Base-by-base conservation (phyloP, 2,797 vertebrate genomes). In the Amblyopsis hoosieri region DNA sequence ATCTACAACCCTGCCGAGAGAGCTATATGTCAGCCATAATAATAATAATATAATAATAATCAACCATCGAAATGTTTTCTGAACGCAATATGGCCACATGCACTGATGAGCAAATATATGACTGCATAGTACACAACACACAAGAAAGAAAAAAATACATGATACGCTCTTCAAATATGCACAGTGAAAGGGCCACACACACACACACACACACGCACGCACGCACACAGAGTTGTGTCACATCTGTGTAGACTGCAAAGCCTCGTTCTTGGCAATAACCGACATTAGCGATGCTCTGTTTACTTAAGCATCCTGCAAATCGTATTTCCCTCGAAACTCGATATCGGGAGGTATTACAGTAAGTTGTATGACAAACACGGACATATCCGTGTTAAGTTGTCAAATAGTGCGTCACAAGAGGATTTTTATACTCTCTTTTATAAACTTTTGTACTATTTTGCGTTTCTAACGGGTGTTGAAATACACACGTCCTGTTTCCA, bases 171-270 rank as follows among this genome's bases (percentile, higher is more conserved):
- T 49, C 29, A 50, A 15, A 60, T 13, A 61, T n/a, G 19, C 11
- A 42, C 54, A 68, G 33, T 37, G 33, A 37, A 6, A 37, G 33
- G 33, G 33, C 4, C 31, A 13, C 11, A 15, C 11, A 61, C 8
- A 29, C 45, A 61, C 48, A 45, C 17, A 3, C 9, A 45, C 14
- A 54, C 23, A 49, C 15, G 45, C 46, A 29, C 29, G 11, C 13
- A 57, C 11, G n/a, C 12, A 45, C 46, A 54, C 42, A 58, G 46
- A 12, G 45, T 33, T 33, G 48, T 6, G 58, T 51, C 29, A 64
- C 31, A 46, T n/a, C 3, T 14, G 45, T 51, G 37, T 12, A 45
- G n/a, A 29, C 23, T 47, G 46, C 33, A 6, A 66, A 60, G 42
- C n/a, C 56, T 42, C 0, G 45, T 54, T 23, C 23, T 48, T 42